Evolutionary conservation across 2,888 invertebrate species (phyloP), one percentile per base, ranked within the genome.

Genomic region (Cancer borealis): DNA sequence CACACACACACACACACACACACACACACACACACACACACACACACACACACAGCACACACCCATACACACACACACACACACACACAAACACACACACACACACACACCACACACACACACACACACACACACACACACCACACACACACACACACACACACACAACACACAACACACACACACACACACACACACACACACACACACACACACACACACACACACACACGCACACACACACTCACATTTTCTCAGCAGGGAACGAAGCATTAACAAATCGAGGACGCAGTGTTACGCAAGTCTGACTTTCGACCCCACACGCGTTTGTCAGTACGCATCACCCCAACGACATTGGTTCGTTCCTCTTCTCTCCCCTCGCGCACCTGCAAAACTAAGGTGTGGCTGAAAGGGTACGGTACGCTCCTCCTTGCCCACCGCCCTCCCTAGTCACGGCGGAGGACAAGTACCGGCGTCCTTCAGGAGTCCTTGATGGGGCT

Each of bases 161-260:
- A 39, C 39, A 39, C n/a, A n/a, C n/a, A n/a, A n/a, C n/a, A n/a
- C n/a, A n/a, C n/a, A n/a, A n/a, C 60, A 60, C 60, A 60, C 60
- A 60, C 60, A 60, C 60, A 87, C 30, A 87, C 30, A 87, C 87
- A 87, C 30, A 87, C 87, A 45, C 39, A 88, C 30, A 88, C 39
- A 88, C 88, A 88, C 66, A 66, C 66, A 66, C 21, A 46, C 88
- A 46, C 46, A 88, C 88, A 88, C 88, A 88, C 46, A 46, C 46
- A 88, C 46, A 88, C 88, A 88, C 46, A 88, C 46, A 88, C 88
- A 88, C 46, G 47, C 46, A 88, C 49, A 88, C 46, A 45, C 49
- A 88, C 46, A 45, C 49, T 47, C 21, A 45, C 49, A 79, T 17
- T 14, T 17, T 14, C 54, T 14, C 54, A 14, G 26, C 1, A n/a